Base-by-base conservation (phyloP, 2,113 vertebrate genomes). In the Callipepla squamata region DNA sequence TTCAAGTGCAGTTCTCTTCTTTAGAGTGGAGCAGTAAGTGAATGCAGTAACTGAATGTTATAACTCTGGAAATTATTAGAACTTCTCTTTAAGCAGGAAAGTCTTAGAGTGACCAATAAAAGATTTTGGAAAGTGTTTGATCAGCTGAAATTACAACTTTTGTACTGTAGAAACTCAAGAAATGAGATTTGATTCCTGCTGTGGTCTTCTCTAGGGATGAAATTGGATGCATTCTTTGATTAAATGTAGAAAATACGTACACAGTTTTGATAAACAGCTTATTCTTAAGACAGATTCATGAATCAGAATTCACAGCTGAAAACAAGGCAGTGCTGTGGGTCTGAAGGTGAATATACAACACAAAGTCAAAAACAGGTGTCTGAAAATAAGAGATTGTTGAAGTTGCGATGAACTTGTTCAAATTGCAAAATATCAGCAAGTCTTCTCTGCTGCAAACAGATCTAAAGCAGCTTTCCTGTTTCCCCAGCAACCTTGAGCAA, bases 401-500 rank as follows among this genome's bases (percentile, higher is more conserved):
- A 97, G 93, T 96, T 97, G 59, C 11, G 90, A 85, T 68, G 95
- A 92, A 80, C 77, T 85, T 90, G 95, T 95, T 85, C 90, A 95
- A 97, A 97, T 78, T 96, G 90, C 82, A 86, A 92, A 97, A 97
- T 97, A 97, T 97, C 94, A 95, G 95, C 96, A 96, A 87, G 70
- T 95, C 85, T 94, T 95, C 95, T 90, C 75, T 89, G 80, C 96
- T 93, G 59, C 95, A 96, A 95, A 96, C 76, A 92, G 96, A 97
- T 94, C 96, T 97, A 96, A 98, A 97, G 94, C 95, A 97, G 96
- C 96, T 97, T 97, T 97, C 92, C 97, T 96, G 97, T 98, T 98
- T 97, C 97, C 97, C 97, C 97, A 98, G 97, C 97, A 98, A 97
- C 97, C 97, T 95, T 51, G 74, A 93, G 94, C 72, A 85, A 97